A percentile compares a stretch with the other conserved stretches of the same genome.
These are phyloP conservation scores for Octonoba sinensis DNA, from an alignment of 2,888 invertebrate genomes.

Conservation along the genomic window DNA sequence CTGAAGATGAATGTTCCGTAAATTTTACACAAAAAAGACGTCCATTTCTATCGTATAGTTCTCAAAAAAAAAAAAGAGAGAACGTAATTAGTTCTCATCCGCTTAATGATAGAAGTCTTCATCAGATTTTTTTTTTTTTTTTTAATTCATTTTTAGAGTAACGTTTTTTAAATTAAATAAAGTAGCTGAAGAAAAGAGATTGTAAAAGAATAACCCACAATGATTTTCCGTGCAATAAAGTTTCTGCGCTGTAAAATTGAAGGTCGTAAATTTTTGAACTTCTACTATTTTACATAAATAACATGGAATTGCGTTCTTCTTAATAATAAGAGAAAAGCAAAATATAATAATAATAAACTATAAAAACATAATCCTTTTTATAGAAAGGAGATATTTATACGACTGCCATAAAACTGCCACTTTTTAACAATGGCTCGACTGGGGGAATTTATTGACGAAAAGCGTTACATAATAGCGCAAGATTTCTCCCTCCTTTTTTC, in stretches of 20 bases:
- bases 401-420: conserved; percentile 59
- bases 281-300: conserved; percentile 59
- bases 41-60: no score
- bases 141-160: no score
- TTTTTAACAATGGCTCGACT: conserved; percentile 56
- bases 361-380: conserved; percentile 62
- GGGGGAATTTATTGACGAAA: conserved; percentile 61
- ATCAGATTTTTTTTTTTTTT: no score
- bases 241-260: conserved; percentile 57
- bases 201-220: conserved; percentile 2
- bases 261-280: conserved; percentile 20
- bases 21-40: no score
- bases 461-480: conserved; percentile 63
- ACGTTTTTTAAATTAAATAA: no score
- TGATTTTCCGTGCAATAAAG: conserved; percentile 47
- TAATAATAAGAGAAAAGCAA: conserved; percentile 23
- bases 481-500: conserved; percentile 56
- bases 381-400: conserved; percentile 61
- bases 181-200: no score
- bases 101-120: no score
- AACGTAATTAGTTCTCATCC: no score
- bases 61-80: no score
- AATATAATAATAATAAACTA: conserved; percentile 58
- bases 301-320: conserved; percentile 47
- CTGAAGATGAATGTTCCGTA: no score